Conservation (phyloP, 2,888 invertebrate species). For the Gnatocerus cornutus region DNA sequence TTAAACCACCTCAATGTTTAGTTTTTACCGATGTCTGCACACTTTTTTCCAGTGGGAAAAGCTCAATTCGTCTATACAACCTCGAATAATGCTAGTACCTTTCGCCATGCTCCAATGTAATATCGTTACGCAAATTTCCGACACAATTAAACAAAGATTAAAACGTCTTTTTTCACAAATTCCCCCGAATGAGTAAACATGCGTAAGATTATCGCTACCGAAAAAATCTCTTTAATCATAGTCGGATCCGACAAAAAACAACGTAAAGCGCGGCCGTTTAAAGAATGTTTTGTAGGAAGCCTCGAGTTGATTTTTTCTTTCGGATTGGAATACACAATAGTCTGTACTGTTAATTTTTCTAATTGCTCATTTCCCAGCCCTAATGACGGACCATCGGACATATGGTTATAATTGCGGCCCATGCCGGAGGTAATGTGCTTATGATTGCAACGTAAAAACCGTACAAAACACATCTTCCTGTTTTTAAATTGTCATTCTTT, state of each 20-base stretch:
- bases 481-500: constrained; percentile 71
- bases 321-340: constrained; percentile 22
- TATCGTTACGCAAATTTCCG: constrained; percentile 53
- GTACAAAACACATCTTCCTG: constrained; percentile 71
- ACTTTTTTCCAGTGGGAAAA: constrained; percentile 25
- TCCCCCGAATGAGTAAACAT: constrained; percentile 47
- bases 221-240: constrained; percentile 45
- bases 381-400: constrained; percentile 67
- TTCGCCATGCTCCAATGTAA: constrained; percentile 46
- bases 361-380: constrained; percentile 65
- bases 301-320: constrained; percentile 22
- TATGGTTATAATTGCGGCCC: constrained; percentile 69
- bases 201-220: constrained; percentile 36
- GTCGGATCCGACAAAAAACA: constrained; percentile 24
- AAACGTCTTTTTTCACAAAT: constrained; percentile 50
- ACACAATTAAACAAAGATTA: constrained; percentile 53
- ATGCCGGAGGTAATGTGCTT: constrained; percentile 65
- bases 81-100: constrained; percentile 22
- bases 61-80: constrained; percentile 18
- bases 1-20: constrained; percentile 18
- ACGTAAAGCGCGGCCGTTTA: constrained; percentile 22
- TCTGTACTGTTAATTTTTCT: constrained; percentile 62
- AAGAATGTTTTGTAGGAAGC: constrained; percentile 25
- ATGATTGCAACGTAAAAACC: constrained; percentile 71
- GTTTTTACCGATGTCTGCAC: not conserved